Evolutionary conservation across 2,113 vertebrate species (phyloP).

Genomic region (Aramus guarauna): DNA sequence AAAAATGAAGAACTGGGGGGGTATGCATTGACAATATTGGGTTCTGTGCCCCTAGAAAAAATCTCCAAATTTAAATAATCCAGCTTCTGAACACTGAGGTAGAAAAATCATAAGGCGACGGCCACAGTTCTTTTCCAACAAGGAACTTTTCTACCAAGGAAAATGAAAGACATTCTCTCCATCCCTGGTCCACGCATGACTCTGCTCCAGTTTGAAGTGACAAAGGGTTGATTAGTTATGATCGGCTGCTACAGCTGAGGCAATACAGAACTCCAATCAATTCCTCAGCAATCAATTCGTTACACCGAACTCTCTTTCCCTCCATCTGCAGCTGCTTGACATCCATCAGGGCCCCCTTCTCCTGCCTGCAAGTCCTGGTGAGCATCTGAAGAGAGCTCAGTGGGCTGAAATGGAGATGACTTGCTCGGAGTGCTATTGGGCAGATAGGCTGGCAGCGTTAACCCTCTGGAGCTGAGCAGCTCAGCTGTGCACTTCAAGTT

Average conservation of each 20-base stretch:
- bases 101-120: background rate
- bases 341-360: background rate
- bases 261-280: constrained; percentile 26
- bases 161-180: background rate
- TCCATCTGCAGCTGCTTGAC: constrained; percentile 1
- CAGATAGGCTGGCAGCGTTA: background rate
- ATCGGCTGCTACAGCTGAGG: constrained; percentile 11
- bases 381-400: constrained; percentile 27
- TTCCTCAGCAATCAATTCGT: constrained; percentile 50
- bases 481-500: constrained; percentile 43
- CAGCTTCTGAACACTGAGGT: background rate
- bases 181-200: background rate
- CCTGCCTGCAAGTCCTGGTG: background rate
- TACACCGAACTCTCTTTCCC: constrained; percentile 20
- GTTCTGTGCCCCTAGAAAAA: background rate
- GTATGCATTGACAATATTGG: background rate
- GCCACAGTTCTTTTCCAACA: background rate
- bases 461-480: constrained; percentile 45
- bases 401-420: constrained; percentile 2
- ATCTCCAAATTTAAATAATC: background rate
- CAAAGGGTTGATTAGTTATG: constrained; percentile 53
- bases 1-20: background rate
- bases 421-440: background rate
- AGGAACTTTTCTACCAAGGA: constrained; percentile 27
- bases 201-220: background rate